A percentile compares a stretch with the other conserved stretches of the same genome.
These are phyloP conservation scores for Parthenolecanium corni DNA, from an alignment of 2,888 invertebrate genomes.

Conservation along the genomic window DNA sequence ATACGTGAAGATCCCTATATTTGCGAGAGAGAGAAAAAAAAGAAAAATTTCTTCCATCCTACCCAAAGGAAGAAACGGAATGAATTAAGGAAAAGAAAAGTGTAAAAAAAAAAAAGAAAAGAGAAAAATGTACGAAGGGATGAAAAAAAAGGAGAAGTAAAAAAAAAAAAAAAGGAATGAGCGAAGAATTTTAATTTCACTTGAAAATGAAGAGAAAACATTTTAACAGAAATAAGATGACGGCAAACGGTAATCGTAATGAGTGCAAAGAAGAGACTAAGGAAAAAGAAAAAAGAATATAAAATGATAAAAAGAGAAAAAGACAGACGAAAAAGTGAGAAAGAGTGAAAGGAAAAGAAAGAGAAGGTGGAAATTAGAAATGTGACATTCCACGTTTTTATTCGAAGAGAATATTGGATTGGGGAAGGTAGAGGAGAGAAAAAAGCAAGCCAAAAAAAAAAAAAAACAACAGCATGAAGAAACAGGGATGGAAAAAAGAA, in stretches of 20 bases:
- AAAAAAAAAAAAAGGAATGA: neutral
- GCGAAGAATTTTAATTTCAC: constrained; percentile 36
- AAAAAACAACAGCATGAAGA: constrained; percentile 16
- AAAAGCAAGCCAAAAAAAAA: constrained; percentile 8
- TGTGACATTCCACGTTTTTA: constrained; percentile 31
- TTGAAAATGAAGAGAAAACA: constrained; percentile 35
- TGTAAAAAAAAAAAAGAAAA: too few relatives aligned
- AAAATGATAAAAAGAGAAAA: too few relatives aligned
- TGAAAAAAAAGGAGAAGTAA: neutral
- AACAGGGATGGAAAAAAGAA: constrained; percentile 2
- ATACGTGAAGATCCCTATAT: constrained; percentile 24
- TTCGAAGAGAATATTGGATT: constrained; percentile 20
- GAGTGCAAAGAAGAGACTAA: constrained; percentile 22
- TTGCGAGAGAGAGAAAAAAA: neutral
- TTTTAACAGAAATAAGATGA: constrained; percentile 33
- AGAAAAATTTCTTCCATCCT: neutral
- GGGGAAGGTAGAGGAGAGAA: constrained; percentile 12
- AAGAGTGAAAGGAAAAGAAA: constrained; percentile 21
- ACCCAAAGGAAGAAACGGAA: too few relatives aligned
- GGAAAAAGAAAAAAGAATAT: constrained; percentile 8
- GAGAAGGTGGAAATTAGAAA: constrained; percentile 33
- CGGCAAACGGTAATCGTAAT: constrained; percentile 26
- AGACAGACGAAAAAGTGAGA: constrained; percentile 30
- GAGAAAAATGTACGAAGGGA: neutral
- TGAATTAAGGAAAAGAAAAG: too few relatives aligned